Conservation (phyloP, 2,888 invertebrate genomes). For the Machimus rusticus region DNA sequence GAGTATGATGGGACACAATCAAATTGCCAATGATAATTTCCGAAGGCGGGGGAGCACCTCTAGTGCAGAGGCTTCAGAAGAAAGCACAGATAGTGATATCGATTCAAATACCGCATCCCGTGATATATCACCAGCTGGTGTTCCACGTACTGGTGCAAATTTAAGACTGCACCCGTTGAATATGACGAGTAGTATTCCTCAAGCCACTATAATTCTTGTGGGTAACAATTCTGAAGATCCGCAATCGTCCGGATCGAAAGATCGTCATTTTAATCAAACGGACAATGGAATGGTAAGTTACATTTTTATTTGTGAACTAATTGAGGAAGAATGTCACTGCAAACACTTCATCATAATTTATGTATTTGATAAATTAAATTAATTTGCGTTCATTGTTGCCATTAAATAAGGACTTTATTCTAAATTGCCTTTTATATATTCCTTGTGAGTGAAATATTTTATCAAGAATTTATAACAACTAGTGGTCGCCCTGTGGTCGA, state of each 20-base stretch:
- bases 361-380: not conserved
- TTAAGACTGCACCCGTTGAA: constrained; percentile 47
- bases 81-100: constrained; percentile 62
- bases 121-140: constrained; percentile 53
- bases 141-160: constrained; percentile 48
- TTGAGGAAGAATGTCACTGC: not conserved
- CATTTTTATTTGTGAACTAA: not conserved
- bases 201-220: constrained; percentile 28
- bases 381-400: not conserved
- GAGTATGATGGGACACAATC: constrained; percentile 47
- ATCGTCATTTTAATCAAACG: constrained; percentile 46
- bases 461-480: too few relatives aligned
- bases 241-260: constrained; percentile 41
- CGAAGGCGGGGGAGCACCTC: constrained; percentile 61
- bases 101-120: constrained; percentile 55
- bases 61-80: constrained; percentile 62
- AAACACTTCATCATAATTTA: not conserved
- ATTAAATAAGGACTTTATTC: too few relatives aligned
- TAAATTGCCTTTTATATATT: too few relatives aligned
- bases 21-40: constrained; percentile 51
- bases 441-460: too few relatives aligned
- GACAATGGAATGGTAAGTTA: constrained; percentile 44
- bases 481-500: too few relatives aligned
- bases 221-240: constrained; percentile 39
- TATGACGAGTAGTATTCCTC: constrained; percentile 47